Base-by-base conservation (phyloP, 1,140 invertebrate species). In the Calliopsis andreniformis region DNA sequence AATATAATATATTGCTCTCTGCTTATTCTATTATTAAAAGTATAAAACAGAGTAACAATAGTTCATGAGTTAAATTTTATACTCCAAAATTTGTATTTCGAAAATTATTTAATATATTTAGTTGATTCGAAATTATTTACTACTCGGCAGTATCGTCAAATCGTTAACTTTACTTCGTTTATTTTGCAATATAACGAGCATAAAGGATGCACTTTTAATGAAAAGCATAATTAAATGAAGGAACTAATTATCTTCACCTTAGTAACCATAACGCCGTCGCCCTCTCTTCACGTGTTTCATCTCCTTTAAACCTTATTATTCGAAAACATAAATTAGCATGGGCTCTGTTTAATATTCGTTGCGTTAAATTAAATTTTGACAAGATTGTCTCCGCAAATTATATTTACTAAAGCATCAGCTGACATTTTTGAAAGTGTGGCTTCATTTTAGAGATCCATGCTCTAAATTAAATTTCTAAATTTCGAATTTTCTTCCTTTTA, bases 171-270 rank as follows among this genome's bases (percentile, higher is more conserved):
- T 14, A 0, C 8, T 63, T 12, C 23, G 6, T 25, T 45, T 16
- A 47, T 39, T 39, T 23, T 23, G 32, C 56, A 59, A 59, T 59
- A 39, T 59, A 23, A 23, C 3, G 14, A 59, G 56, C 32, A 59
- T 23, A 39, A n/a, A 39, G 23, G n/a, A 42, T 59, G 56, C 20
- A 20, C 25, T 32, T 59, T 59, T 59, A 59, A 59, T 45, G 39
- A 28, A 58, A 59, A 10, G 35, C 20, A 43, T 45, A 70, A 70
- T 70, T 59, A 70, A 47, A 32, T n/a, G 56, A 49, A 35, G 67
- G 55, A 28, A 30, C 30, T 43, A n/a, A 61, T 70, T 70, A 70
- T 61, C 42, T 32, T 61, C 23, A 61, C 42, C 30, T 25, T 49
- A 49, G 61, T 70, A 70, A 49, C 55, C 42, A n/a, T n/a, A n/a